Evolutionary conservation across 2,888 invertebrate genomes (phyloP), one percentile per base, ranked within the genome.

Genomic region (Oligia fasciuncula): DNA sequence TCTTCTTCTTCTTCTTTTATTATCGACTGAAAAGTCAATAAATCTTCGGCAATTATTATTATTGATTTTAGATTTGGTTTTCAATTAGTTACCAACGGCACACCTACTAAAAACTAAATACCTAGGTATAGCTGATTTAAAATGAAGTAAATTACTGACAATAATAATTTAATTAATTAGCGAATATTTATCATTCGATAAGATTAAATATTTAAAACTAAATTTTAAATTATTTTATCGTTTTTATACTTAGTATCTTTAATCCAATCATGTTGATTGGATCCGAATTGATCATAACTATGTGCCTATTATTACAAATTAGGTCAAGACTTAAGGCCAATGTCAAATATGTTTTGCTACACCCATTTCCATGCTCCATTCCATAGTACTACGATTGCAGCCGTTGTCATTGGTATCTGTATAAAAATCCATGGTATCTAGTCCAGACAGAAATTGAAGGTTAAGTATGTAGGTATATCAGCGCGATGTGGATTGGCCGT

Each of bases 281-380:
- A 78, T 78, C 19, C 63, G 11, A 66, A 80, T 60, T 66, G 49
- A 81, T 81, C 43, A 77, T 77, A 78, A 72, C 35, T 74, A 73
- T 73, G n/a, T 76, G 67, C 77, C 79, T 87, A 85, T 85, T 88
- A 88, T 89, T 84, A 84, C 87, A 85, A 93, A 91, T 91, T 87
- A 90, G 94, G 93, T 93, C 94, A 94, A 93, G 93, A 90, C 89
- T 87, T 90, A 94, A 95, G 95, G 95, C 94, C 96, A 96, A 96
- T 96, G 96, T 95, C 95, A 93, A 89, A 91, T 87, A 92, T 93
- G 94, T 94, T 94, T 94, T 92, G 92, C 87, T 90, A 83, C 87
- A 87, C 89, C 66, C 70, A 76, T 81, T 76, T 77, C 74, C 79
- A 85, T 82, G 43, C 62, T 76, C 69, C 40, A 80, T 71, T 83